A percentile compares a stretch with the other conserved stretches of the same genome.
Evolutionary conservation across 35 echinoderm and acorn worm genomes (phyloP).

Genomic region (Heliocidaris erythrogramma): DNA sequence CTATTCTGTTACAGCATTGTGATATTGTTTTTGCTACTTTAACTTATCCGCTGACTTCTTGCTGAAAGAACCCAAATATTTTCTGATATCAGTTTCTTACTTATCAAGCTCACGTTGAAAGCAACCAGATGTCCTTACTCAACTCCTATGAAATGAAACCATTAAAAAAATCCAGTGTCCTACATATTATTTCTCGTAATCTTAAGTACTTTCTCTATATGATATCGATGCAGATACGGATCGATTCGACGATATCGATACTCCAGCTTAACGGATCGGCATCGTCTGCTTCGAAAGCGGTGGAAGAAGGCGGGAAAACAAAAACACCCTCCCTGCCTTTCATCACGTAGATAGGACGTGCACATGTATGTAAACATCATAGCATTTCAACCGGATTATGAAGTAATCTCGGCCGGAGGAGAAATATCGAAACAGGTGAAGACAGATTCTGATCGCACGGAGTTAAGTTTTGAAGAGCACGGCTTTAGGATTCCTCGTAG

Average conservation of each 20-base stretch:
- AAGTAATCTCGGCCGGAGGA: background rate
- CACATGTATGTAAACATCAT: constrained; percentile 12
- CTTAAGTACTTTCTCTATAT: background rate
- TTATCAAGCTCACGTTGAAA: background rate
- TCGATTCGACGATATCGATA: constrained; percentile 3
- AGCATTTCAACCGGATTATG: constrained; percentile 1
- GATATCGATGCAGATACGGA: background rate
- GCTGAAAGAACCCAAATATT: background rate
- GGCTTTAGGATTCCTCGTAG: background rate
- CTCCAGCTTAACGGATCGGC: background rate
- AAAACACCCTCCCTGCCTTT: background rate
- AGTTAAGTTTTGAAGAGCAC: background rate
- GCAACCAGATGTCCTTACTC: background rate
- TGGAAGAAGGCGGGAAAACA: background rate
- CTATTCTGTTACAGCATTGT: too few species aligned
- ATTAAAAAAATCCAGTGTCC: background rate
- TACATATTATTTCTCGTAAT: background rate
- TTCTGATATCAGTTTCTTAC: background rate
- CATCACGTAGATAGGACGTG: background rate
- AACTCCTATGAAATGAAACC: background rate
- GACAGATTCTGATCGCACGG: background rate
- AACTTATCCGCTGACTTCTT: background rate
- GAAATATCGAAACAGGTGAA: constrained; percentile 17
- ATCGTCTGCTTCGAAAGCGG: background rate
- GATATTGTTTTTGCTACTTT: background rate